Conservation (phyloP, 2,888 invertebrate species). For the Malthinus flaveolus region DNA sequence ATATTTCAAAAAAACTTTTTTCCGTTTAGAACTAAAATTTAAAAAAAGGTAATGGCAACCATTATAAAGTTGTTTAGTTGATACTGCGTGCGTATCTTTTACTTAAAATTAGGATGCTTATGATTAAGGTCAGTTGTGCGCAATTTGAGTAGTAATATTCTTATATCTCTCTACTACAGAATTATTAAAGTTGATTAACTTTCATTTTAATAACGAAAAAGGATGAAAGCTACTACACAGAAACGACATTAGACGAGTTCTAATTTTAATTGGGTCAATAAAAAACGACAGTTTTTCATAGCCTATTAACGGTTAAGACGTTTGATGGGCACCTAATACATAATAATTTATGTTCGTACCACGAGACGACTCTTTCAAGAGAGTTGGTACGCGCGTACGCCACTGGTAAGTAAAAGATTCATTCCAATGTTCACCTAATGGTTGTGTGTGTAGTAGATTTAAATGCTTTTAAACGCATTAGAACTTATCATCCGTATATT, state of each 20-base stretch:
- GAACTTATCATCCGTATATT: too few species aligned
- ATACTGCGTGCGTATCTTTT: conserved; percentile 2
- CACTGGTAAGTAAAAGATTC: too few species aligned
- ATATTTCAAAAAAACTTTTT: too few species aligned
- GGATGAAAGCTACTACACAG: background rate
- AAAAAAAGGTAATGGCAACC: background rate
- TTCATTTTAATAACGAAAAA: background rate
- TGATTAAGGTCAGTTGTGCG: conserved; percentile 1
- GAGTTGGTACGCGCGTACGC: too few species aligned
- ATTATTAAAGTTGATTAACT: conserved; percentile 8
- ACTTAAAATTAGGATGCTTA: background rate
- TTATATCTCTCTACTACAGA: background rate
- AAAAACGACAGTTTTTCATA: too few species aligned
- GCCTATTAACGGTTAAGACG: too few species aligned
- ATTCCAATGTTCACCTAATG: too few species aligned
- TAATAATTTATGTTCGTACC: too few species aligned
- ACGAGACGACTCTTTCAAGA: too few species aligned
- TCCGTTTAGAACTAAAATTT: background rate
- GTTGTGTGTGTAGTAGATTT: too few species aligned
- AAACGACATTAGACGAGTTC: background rate
- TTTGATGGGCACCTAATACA: too few species aligned
- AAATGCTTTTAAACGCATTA: too few species aligned
- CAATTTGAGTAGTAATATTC: background rate
- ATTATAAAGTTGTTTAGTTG: conserved; percentile 4
- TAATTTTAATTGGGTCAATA: background rate